These are phyloP conservation scores for Isaurus tuberculatus DNA, from an alignment of 92 coral and sea anemone genomes.

Conservation along the genomic window DNA sequence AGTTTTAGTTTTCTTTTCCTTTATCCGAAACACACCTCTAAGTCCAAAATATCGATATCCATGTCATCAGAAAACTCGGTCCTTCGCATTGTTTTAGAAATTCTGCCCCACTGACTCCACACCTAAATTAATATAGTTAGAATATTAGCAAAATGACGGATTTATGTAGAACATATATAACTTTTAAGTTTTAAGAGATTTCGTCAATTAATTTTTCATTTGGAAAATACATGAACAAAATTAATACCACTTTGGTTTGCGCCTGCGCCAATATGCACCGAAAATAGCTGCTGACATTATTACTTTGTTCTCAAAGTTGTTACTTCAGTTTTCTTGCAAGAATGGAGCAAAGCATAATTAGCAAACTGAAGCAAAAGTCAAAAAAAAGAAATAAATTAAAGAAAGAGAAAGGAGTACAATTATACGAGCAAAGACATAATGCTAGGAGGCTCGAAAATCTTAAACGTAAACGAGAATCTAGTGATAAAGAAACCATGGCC, in stretches of 20 bases:
- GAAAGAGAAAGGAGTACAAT: not conserved
- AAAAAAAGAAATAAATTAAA: not conserved
- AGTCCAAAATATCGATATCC: constrained; percentile 53
- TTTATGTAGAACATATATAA: not conserved
- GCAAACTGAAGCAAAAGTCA: not conserved
- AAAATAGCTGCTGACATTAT: not conserved
- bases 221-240: too few species aligned
- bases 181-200: too few species aligned
- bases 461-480: not conserved
- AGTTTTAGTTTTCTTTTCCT: too few species aligned
- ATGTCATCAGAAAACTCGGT: constrained; percentile 51
- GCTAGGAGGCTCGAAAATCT: not conserved
- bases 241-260: not conserved
- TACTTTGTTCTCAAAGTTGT: not conserved
- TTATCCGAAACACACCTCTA: constrained; percentile 36
- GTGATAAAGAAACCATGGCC: not conserved
- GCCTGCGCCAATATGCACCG: not conserved
- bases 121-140: not conserved
- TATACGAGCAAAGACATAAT: not conserved
- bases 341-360: not conserved
- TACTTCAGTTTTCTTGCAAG: not conserved
- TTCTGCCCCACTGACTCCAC: constrained; percentile 33
- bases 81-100: constrained; percentile 47
- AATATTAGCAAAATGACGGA: not conserved
- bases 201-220: not conserved